A percentile compares a stretch with the other conserved stretches of the same genome.
Evolutionary conservation across 2,113 vertebrate genomes (phyloP).

Genomic region (Tragelaphus scriptus): DNA sequence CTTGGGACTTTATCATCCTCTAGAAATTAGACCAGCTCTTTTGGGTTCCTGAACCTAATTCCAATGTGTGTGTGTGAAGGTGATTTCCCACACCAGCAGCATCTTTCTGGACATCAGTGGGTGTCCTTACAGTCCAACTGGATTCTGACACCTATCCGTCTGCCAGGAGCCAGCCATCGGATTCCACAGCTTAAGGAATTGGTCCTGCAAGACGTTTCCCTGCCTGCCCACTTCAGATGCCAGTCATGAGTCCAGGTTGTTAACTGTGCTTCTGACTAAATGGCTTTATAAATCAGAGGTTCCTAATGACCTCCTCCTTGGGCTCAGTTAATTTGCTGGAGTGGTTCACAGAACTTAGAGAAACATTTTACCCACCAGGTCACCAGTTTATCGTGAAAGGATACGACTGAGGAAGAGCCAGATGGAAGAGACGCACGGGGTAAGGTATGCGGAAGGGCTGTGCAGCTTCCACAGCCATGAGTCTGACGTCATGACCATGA

Average conservation of each 20-base stretch:
- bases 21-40: not conserved
- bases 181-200: not conserved
- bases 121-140: not conserved
- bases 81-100: not conserved
- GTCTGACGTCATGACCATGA: accelerated
- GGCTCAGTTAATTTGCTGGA: not conserved
- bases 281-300: not conserved
- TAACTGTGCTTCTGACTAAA: not conserved
- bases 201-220: not conserved
- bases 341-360: not conserved
- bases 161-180: not conserved
- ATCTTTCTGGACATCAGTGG: not conserved
- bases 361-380: not conserved
- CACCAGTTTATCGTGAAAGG: not conserved
- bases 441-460: not conserved
- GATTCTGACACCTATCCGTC: not conserved
- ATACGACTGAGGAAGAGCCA: not conserved
- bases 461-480: not conserved
- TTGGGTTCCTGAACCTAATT: not conserved
- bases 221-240: not conserved
- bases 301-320: not conserved
- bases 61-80: not conserved
- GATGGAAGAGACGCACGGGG: not conserved
- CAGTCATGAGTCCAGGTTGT: not conserved
- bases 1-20: not conserved